A percentile compares a stretch with the other conserved stretches of the same genome.
Conservation (phyloP, 1,140 invertebrate species). For the Drosophila leontia region DNA sequence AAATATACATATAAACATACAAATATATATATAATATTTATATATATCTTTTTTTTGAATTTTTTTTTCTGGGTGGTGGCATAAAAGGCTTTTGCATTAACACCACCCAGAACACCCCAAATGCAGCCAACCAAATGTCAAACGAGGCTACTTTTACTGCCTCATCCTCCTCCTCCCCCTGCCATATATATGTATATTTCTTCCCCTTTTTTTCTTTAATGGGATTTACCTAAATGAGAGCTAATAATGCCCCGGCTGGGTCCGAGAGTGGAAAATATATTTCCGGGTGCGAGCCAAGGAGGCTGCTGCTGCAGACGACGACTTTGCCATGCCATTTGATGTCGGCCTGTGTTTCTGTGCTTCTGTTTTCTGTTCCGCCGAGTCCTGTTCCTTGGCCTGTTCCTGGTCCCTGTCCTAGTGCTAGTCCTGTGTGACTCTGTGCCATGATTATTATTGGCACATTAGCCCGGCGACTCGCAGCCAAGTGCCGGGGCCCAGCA, state of each 20-base stretch:
- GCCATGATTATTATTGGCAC: slow-evolving; percentile 82
- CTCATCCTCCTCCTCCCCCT: not conserved
- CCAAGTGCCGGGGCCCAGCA: slow-evolving; percentile 56
- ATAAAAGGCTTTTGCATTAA: slow-evolving; percentile 73
- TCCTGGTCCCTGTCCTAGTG: slow-evolving; percentile 2
- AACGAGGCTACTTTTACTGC: slow-evolving; percentile 38
- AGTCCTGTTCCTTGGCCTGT: slow-evolving; percentile 11
- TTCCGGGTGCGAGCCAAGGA: slow-evolving; percentile 59
- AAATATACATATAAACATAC: not conserved
- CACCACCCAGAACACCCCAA: slow-evolving; percentile 67
- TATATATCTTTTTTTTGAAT: not conserved
- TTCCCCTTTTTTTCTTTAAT: slow-evolving; percentile 54
- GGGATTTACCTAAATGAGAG: slow-evolving; percentile 82
- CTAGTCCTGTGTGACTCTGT: slow-evolving; percentile 36
- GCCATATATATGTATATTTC: slow-evolving; percentile 2
- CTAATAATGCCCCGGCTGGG: slow-evolving; percentile 68
- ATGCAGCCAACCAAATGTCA: slow-evolving; percentile 78
- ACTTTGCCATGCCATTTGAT: slow-evolving; percentile 80
- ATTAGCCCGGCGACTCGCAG: slow-evolving; percentile 67
- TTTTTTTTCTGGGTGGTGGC: slow-evolving; percentile 31
- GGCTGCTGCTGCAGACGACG: slow-evolving; percentile 25
- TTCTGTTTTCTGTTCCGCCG: not conserved
- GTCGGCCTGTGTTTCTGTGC: slow-evolving; percentile 30
- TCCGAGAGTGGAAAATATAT: slow-evolving; percentile 73
- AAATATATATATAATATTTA: not conserved